A percentile compares a stretch with the other conserved stretches of the same genome.
phyloP scores from a whole-genome alignment of 2,797 vertebrate species.

The Craterocephalus amniculus region DNA sequence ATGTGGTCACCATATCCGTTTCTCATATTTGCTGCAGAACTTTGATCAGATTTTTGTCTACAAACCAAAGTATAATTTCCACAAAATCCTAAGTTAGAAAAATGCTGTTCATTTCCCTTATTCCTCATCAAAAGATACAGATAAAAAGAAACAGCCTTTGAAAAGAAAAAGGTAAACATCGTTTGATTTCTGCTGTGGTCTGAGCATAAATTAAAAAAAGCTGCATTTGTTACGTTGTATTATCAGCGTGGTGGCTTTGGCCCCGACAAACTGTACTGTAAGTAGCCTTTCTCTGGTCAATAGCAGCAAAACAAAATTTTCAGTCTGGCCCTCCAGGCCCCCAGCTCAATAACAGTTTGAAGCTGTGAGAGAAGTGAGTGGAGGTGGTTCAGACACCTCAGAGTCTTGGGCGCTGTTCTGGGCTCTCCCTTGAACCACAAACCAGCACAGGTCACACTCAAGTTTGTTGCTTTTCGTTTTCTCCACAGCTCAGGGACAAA shows the following conservation, averaged over 20 bases:
- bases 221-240: conserved; percentile 49
- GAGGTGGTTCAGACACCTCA: conserved; percentile 79
- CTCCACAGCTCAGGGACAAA: conserved; percentile 82
- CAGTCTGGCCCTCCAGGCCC: conserved; percentile 79
- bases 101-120: conserved; percentile 55
- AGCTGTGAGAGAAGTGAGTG: conserved; percentile 78
- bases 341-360: conserved; percentile 84
- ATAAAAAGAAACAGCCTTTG: conserved; percentile 28
- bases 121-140: conserved; percentile 22
- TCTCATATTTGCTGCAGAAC: conserved; percentile 57
- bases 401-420: conserved; percentile 76
- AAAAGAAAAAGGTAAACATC: conserved; percentile 44
- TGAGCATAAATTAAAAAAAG: conserved; percentile 39
- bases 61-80: conserved; percentile 66
- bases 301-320: conserved; percentile 83
- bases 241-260: conserved; percentile 68
- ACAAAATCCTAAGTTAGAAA: conserved; percentile 60
- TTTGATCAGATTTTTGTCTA: conserved; percentile 71
- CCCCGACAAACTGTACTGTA: conserved; percentile 65
- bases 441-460: conserved; percentile 85
- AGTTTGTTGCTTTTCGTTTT: conserved; percentile 82
- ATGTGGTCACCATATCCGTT: conserved; percentile 70
- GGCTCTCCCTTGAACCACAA: conserved; percentile 77
- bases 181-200: conserved; percentile 33
- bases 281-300: conserved; percentile 69